Base-by-base conservation (phyloP, 2,113 vertebrate species). In the Tretioscincus oriximinensis region DNA sequence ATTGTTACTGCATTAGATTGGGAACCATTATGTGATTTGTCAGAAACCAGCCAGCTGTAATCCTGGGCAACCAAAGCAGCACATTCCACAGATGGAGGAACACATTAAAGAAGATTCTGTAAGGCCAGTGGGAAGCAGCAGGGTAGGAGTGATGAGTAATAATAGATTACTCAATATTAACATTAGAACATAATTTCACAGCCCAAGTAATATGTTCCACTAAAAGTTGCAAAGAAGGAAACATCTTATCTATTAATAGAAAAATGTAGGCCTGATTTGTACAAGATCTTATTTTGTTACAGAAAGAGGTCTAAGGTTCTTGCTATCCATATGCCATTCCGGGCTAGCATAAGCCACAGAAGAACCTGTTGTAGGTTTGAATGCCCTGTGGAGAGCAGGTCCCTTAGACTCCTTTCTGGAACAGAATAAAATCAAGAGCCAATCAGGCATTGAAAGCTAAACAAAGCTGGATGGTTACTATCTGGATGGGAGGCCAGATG, bases 121-220 rank as follows among this genome's bases (percentile, higher is more conserved):
- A 65, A 2, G 47, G 58, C 80, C 73, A 70, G 80, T 31, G 35
- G 54, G 24, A 82, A 82, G 31, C 74, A 82, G 74, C 31, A 29
- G 14, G 66, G 14, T 35, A 58, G 66, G 51, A 70, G 58, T 63
- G 80, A 76, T 54, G 69, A 22, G 26, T 4, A 11, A 76, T 69
- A 81, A 81, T 81, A 51, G 73, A 69, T 49, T 75, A 54, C 80
- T 49, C 47, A 28, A 41, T 70, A 49, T 54, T 26, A 49, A 24
- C 29, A 51, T 29, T 76, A 45, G 73, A 49, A 76, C 69, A 70
- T 82, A 65, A 69, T 70, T 82, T 70, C 10, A 69, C 45, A 81
- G 51, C 60, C 65, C 47, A 76, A 69, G 20, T 67, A 41, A 76
- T 81, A 47, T 41, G 22, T 69, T 69, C 51, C 35, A 61, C 20